Conservation (phyloP, 2,888 invertebrate species). For the Syritta pipiens region DNA sequence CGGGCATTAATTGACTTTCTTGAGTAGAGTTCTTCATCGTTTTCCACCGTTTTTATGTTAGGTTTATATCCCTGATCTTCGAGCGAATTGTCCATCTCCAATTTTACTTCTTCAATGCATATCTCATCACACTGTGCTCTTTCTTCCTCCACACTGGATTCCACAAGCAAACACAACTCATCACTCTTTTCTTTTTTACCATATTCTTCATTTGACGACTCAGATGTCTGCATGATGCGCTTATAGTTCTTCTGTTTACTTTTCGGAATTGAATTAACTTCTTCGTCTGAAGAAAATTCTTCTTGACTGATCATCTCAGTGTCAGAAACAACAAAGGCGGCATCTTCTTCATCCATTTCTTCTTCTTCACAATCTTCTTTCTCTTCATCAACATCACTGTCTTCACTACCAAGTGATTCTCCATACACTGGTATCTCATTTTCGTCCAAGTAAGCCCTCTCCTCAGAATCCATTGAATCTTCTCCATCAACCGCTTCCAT, state of each 20-base stretch:
- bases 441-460: constrained; percentile 80
- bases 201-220: constrained; percentile 28
- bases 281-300: constrained; percentile 18
- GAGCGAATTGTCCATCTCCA: not conserved
- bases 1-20: too few species aligned
- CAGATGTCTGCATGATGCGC: constrained; percentile 9
- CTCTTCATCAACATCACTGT: constrained; percentile 78
- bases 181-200: not conserved
- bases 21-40: not conserved
- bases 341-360: constrained; percentile 80
- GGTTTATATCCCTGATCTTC: not conserved
- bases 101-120: not conserved
- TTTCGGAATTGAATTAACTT: too few species aligned
- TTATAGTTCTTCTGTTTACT: constrained; percentile 17
- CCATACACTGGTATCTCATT: constrained; percentile 81
- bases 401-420: constrained; percentile 81
- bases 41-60: not conserved
- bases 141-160: constrained; percentile 2
- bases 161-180: constrained; percentile 18
- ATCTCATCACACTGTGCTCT: not conserved
- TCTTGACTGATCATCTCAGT: constrained; percentile 39
- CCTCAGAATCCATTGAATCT: constrained; percentile 80
- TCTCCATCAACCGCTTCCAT: constrained; percentile 71
- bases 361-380: constrained; percentile 79
- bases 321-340: constrained; percentile 81